Conservation (phyloP, 2,888 invertebrate species). For the Argynnis bischoffii region DNA sequence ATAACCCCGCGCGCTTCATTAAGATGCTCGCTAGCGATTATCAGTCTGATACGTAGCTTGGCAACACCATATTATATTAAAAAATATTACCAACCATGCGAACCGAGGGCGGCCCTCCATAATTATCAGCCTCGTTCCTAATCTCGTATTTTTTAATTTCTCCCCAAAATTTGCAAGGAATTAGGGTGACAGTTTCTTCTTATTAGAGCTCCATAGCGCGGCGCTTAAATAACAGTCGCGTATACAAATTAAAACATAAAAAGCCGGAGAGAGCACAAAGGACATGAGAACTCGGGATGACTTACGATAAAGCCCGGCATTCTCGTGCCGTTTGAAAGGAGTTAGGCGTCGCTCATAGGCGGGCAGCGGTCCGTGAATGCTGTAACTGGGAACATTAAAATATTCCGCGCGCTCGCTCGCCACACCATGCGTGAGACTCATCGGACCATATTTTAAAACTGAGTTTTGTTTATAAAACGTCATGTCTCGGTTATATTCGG, state of each 20-base stretch:
- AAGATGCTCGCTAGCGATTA: conserved; percentile 71
- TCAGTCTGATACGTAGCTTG: conserved; percentile 65
- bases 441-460: conserved; percentile 67
- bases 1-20: conserved; percentile 76
- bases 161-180: conserved; percentile 57
- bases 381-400: conserved; percentile 64
- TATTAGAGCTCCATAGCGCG: conserved; percentile 57
- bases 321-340: conserved; percentile 61
- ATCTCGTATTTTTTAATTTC: conserved; percentile 64
- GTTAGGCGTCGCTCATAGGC: conserved; percentile 57
- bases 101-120: conserved; percentile 51
- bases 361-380: conserved; percentile 56
- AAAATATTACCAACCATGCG: conserved; percentile 61
- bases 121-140: conserved; percentile 63
- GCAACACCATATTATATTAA: conserved; percentile 69
- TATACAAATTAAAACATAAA: conserved; percentile 47
- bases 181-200: conserved; percentile 59
- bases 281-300: conserved; percentile 47
- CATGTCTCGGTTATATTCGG: conserved; percentile 49
- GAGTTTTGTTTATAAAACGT: conserved; percentile 65
- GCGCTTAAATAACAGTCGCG: conserved; percentile 44
- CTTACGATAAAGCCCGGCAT: conserved; percentile 54
- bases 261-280: conserved; percentile 46
- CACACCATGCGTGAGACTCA: conserved; percentile 59
- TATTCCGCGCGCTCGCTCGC: conserved; percentile 66